Base-by-base conservation (phyloP, 2,888 invertebrate species). In the Elysia crispata region DNA sequence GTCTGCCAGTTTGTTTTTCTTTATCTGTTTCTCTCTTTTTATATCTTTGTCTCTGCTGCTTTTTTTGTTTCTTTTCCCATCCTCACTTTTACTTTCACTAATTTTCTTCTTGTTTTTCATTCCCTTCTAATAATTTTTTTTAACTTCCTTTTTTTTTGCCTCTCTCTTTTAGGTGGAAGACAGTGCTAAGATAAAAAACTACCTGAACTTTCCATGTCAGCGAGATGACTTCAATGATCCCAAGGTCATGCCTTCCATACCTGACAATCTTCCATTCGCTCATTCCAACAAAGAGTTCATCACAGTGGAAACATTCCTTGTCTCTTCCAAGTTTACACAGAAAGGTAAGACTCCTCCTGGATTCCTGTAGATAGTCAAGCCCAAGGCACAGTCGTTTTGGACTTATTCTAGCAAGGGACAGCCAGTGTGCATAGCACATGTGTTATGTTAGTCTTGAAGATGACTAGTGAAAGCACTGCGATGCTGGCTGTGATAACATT, bases 271-370 rank as follows among this genome's bases (percentile, higher is more conserved):
- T 20, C 81, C 83, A 1, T 87, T 85, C 80, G 77, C 77, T 30
- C 80, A 83, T 73, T 86, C 81, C 73, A 81, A 95, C 83, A 96
- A 96, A 91, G 98, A 98, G 92, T 94, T 95, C 20, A 95, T 97
- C 81, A 94, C 94, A 64, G 94, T 98, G 15, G 95, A 94, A 87
- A 97, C 98, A 0, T 92, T 97, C 62, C 93, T 98, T 31, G 98
- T 97, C 92, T 98, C 98, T 30, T 98, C 98, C n/a, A 98, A 98
- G 92, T 93, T 98, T 13, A 98, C 98, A 0, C 98, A 98, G 92
- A 98, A 98, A 90, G 96, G 96, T 96, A 92, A 84, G 86, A 77
- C 3, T 41, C 13, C 31, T 54, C 15, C 30, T 25, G 31, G 1
- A 1, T 25, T 62, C 20, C 30, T 23, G 18, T 15, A 30, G 28